Evolutionary conservation across 64 coral and sea anemone genomes (phyloP), one percentile per base, ranked within the genome.

Genomic region (Porites lutea): DNA sequence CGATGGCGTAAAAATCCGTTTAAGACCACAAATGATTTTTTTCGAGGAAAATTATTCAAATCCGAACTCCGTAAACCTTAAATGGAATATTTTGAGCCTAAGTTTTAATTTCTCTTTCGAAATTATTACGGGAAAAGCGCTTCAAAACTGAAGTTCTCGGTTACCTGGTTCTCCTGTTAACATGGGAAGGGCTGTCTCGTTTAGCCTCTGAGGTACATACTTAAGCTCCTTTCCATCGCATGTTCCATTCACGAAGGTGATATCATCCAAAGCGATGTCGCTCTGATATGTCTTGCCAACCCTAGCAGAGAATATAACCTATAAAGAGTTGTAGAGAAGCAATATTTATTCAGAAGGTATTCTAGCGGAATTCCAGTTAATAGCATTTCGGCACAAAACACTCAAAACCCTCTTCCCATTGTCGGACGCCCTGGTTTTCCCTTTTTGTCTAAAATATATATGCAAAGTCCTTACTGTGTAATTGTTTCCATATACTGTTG

Each of bases 231-330:
- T 89, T 18, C 92, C 88, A 48, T 88, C 83, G 62, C 95, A 97
- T 4, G 92, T 94, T 58, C 95, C 92, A 78, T 74, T 93, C 5
- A 97, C 92, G 77, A 97, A 97, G 0, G 88, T 88, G 8, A 97
- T 94, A 45, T 94, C 87, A 59, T 97, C 95, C 13, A 97, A 46
- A 4, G 95, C 95, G 82, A 97, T 91, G 77, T 97, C 95, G 62
- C 95, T 83, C 48, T 71, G 93, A 70, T 97, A 97, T 43, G 65
- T 81, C 6, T 86, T 89, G 13, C 95, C 95, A 14, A 93, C 63
- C 2, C 95, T 89, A 6, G 71, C 87, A 3, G 75, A 59, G 79
- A 97, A 97, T 19, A 87, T 86, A 3, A 93, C 21, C 95, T 97
- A 23, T 10, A 71, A 74, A 10, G 60, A 50, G 50, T 50, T 21